Evolutionary conservation across 2,888 invertebrate species (phyloP), one percentile per base, ranked within the genome.

Genomic region (Rhopalosiphum nymphaeae): DNA sequence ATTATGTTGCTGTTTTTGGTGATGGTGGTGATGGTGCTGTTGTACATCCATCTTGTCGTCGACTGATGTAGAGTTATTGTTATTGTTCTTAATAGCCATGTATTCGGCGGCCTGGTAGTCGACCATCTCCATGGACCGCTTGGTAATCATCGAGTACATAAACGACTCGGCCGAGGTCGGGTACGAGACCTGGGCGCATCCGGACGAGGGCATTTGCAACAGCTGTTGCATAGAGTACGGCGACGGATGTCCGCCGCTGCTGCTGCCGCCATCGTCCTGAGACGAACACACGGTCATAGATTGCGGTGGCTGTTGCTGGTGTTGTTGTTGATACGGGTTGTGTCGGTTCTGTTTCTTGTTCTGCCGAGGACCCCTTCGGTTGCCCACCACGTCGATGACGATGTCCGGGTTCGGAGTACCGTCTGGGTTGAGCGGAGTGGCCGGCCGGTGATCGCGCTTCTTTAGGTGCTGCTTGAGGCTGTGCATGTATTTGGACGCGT

Each of bases 401-500:
- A 98, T 97, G 78, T 98, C 96, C 0, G 98, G 98, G 96, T 98
- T 98, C 0, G 98, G 98, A 0, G 98, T 97, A 3, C 99, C 99
- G 95, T 99, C 98, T 42, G 98, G 97, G 95, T 99, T 98, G 29
- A 99, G 96, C 0, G 99, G 98, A 96, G 98, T 97, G 0, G 98
- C 98, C 0, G 99, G 99, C 95, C 97, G 97, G 93, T 96, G 96
- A 96, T 99, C 99, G 53, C 97, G 96, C 96, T 99, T 99, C 85
- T 98, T 97, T 86, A 99, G 96, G 96, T 99, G 99, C 49, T 99
- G 96, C 96, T 99, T 99, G 91, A 99, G 96, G 42, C 99, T 99
- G 96, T 99, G 99, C 95, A 99, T 99, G 96, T 99, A 99, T 96
- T 99, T 99, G 46, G 99, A 99, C 16, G 98, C 99, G 96, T 99